phyloP scores from a whole-genome alignment of 2,113 vertebrate genomes.

The Bos indicus region DNA sequence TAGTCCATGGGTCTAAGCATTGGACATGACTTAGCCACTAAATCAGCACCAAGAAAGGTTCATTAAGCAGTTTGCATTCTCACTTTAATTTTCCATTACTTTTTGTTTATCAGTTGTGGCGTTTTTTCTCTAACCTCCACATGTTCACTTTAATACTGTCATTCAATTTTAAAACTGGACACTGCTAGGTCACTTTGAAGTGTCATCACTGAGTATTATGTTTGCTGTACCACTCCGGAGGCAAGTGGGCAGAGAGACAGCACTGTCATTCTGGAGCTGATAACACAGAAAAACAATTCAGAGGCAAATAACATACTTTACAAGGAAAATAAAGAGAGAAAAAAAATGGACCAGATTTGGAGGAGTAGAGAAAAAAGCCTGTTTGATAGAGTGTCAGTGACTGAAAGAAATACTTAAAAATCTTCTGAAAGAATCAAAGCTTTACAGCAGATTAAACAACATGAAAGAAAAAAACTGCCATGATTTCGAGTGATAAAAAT shows the following conservation, averaged over 20 bases:
- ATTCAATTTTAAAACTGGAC: slow-evolving; percentile 41
- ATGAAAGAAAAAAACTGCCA: background rate
- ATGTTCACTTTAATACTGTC: slow-evolving; percentile 18
- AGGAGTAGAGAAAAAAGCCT: background rate
- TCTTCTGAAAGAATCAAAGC: background rate
- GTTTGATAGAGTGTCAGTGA: background rate
- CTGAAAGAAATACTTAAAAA: background rate
- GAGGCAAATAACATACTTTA: background rate
- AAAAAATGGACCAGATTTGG: background rate
- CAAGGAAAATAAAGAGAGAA: background rate
- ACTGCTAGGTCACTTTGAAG: background rate
- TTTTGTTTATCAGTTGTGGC: background rate
- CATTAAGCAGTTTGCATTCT: background rate
- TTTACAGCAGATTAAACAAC: background rate
- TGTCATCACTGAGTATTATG: background rate
- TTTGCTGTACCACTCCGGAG: background rate
- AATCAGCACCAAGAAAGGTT: background rate
- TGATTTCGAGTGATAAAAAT: background rate
- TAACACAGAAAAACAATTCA: background rate
- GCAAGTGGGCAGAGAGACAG: background rate
- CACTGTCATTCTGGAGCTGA: background rate
- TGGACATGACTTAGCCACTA: background rate
- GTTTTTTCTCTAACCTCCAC: background rate
- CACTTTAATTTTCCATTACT: slow-evolving; percentile 7
- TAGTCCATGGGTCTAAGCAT: background rate